Base-by-base conservation (phyloP, 92 coral and sea anemone genomes). In the Isaurus tuberculatus region DNA sequence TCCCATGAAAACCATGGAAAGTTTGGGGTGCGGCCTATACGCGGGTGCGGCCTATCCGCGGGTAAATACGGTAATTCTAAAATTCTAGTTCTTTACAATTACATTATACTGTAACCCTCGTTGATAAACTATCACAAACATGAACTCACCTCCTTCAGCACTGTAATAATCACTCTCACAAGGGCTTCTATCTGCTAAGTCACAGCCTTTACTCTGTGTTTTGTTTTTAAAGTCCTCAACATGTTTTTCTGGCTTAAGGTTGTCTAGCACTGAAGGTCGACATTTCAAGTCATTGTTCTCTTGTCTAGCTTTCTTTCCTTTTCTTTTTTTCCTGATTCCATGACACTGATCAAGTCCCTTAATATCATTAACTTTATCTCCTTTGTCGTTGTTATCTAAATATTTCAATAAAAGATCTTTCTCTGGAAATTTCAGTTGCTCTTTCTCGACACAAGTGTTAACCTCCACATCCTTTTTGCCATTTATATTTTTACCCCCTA, bases 401-500 rank as follows among this genome's bases (percentile, higher is more conserved):
- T 44, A 74, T 51, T 80, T 86, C 55, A 79, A 79, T 17, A 64
- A 67, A 67, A 26, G 58, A 48, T 27, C 31, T 17, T 87, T 68
- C 43, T 77, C 67, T 51, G 53, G 19, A 69, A 43, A 42, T 43
- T 27, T 43, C 48, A 80, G 65, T 8, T 36, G 48, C 23, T 55
- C 72, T 25, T 53, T 55, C 44, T 13, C 16, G 32, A 8, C 20
- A 40, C 53, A 22, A 6, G 74, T 4, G 19, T 68, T 22, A 29
- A 34, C 31, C 44, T 75, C 70, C 22, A 33, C 7, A 14, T 27
- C 78, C 22, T 85, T 46, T 32, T 89, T 91, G 34, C 85, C 90
- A 49, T 84, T 85, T 16, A 79, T 29, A 25, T 63, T 85, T 31
- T 81, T 71, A 23, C 79, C 80, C 25, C 81, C 40, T 23, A 91